Base-by-base conservation (phyloP, 2,797 vertebrate genomes). In the Schizothorax lantsangensis region DNA sequence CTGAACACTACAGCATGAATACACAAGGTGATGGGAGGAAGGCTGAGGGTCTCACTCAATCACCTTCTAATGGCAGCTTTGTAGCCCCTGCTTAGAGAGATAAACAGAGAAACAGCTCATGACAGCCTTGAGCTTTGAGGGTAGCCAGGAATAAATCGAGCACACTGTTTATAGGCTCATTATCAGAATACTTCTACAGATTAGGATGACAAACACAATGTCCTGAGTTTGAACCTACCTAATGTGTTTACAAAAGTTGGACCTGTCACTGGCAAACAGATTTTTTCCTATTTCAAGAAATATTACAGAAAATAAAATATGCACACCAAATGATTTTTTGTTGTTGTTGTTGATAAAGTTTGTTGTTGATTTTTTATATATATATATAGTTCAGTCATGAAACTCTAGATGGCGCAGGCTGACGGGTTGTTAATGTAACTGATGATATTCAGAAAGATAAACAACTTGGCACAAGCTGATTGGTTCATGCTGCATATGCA, bases 181-280 rank as follows among this genome's bases (percentile, higher is more conserved):
- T 66, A 79, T 80, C 77, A 62, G 12, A 79, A 77, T n/a, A 47
- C 72, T 79, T 73, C 62, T 38, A 47, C 9, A 21, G 73, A 81
- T 57, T n/a, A 26, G 2, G 5, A 43, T 91, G 80, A 33, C 79
- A 86, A 66, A 52, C 21, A 36, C 57, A 66, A 66, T 90, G 91
- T 91, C 92, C 91, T 92, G 92, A 89, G 85, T 87, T 91, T 93
- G 91, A 93, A 92, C 91, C 92, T 93, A 88, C 90, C 91, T 87
- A 54, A 57, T 40, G 49, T 40, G 36, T 71, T 68, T 69, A 71
- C 9, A 30, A 26, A 6, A 17, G 30, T 68, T 68, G 66, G 33
- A 36, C 30, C n/a, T 64, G 33, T 33, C 66, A 38, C 30, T 68
- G 14, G 33, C 14, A 17, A 19, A 36, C 66, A 68, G n/a, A 30